phyloP scores from a whole-genome alignment of 2,888 invertebrate genomes.

The Drosophila trichaetosa region DNA sequence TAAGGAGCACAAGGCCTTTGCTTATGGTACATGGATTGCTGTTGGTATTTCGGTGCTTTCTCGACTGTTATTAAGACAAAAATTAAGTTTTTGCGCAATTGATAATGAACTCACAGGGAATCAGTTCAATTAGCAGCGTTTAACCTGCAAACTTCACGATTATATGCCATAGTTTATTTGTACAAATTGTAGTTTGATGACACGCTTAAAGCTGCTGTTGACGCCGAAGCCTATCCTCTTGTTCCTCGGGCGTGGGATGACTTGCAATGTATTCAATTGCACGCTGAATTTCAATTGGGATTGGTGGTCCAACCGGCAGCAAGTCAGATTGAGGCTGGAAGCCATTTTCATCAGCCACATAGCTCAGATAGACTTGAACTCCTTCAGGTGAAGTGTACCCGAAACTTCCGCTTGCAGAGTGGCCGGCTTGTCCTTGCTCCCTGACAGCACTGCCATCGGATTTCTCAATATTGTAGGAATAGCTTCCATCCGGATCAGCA shows the following conservation, averaged over 20 bases:
- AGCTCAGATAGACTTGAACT: slow-evolving; percentile 61
- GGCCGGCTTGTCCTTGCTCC: slow-evolving; percentile 86
- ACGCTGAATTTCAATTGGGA: slow-evolving; percentile 74
- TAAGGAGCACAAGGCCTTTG: slow-evolving; percentile 29
- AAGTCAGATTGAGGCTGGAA: slow-evolving; percentile 79
- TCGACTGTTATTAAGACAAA: slow-evolving; percentile 39
- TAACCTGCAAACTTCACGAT: slow-evolving; percentile 9
- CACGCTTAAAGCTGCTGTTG: slow-evolving; percentile 56
- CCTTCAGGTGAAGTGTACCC: slow-evolving; percentile 81
- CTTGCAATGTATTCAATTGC: slow-evolving; percentile 70
- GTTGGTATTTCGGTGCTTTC: slow-evolving; percentile 14
- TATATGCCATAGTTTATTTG: slow-evolving; percentile 47
- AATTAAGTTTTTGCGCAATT: slow-evolving; percentile 51
- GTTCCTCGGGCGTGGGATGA: slow-evolving; percentile 81
- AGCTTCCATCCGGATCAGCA: slow-evolving; percentile 83
- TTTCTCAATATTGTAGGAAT: slow-evolving; percentile 85
- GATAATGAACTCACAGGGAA: slow-evolving; percentile 47
- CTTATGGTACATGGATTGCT: slow-evolving; percentile 1
- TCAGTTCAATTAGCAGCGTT: slow-evolving; percentile 50
- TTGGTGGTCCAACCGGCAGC: slow-evolving; percentile 82
- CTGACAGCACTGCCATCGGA: slow-evolving; percentile 86
- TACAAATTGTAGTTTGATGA: slow-evolving; percentile 11
- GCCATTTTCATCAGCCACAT: slow-evolving; percentile 80
- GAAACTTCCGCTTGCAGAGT: slow-evolving; percentile 82
- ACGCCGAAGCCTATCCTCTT: slow-evolving; percentile 70